phyloP scores from a whole-genome alignment of 2,797 vertebrate species.

The Centropyge bicolor region DNA sequence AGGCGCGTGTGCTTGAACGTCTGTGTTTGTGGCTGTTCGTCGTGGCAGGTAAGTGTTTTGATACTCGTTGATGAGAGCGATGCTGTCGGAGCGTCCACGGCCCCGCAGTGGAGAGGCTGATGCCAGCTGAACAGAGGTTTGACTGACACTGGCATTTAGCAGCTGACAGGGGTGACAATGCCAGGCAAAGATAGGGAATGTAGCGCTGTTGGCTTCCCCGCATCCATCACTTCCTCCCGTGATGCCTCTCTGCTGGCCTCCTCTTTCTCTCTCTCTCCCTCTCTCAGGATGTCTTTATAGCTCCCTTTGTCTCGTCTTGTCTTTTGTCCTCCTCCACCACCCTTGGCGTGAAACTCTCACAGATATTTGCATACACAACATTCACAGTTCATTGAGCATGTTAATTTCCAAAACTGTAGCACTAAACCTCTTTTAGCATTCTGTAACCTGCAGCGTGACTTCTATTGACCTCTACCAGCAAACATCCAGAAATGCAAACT shows the following conservation, averaged over 20 bases:
- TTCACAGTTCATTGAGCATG: background rate
- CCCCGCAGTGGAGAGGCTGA: slow-evolving; percentile 31
- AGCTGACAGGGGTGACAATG: slow-evolving; percentile 73
- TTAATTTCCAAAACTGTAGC: background rate
- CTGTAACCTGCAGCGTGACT: slow-evolving; percentile 18
- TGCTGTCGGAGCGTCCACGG: slow-evolving; percentile 44
- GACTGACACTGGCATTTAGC: slow-evolving; percentile 81
- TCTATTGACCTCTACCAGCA: slow-evolving; percentile 47
- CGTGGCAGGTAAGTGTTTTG: slow-evolving; percentile 58
- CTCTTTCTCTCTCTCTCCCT: slow-evolving; percentile 15
- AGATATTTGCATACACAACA: slow-evolving; percentile 21
- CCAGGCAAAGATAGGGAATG: slow-evolving; percentile 80
- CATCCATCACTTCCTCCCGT: slow-evolving; percentile 69
- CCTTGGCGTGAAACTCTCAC: background rate
- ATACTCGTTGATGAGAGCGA: slow-evolving; percentile 43
- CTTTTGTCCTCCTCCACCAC: slow-evolving; percentile 7
- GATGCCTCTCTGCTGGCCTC: slow-evolving; percentile 42
- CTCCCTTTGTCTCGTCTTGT: background rate
- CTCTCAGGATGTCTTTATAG: slow-evolving; percentile 35
- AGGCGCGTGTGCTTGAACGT: slow-evolving; percentile 9
- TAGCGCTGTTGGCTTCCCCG: slow-evolving; percentile 57
- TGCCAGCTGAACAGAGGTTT: slow-evolving; percentile 69
- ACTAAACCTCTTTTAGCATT: background rate
- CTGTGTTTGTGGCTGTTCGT: slow-evolving; percentile 1
- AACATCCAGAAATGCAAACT: slow-evolving; percentile 56